Conservation (phyloP, 2,888 invertebrate species). For the Toxonevra muliebris region DNA sequence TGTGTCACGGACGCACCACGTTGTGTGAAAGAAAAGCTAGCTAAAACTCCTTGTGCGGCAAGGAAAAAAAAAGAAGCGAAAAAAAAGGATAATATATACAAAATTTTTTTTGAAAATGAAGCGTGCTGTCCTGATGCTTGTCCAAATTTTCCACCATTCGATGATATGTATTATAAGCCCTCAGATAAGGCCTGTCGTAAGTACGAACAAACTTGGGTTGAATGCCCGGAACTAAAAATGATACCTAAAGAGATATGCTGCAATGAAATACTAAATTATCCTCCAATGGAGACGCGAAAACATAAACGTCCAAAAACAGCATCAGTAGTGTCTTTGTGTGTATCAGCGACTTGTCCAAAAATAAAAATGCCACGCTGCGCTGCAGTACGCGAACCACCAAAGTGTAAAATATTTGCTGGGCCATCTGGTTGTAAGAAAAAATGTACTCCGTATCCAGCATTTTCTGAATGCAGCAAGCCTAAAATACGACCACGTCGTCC, state of each 20-base stretch:
- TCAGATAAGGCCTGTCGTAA: constrained; percentile 52
- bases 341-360: constrained; percentile 17
- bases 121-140: constrained; percentile 17
- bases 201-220: constrained; percentile 59
- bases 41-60: no score
- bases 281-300: constrained; percentile 34
- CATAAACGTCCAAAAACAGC: constrained; percentile 22
- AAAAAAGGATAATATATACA: no score
- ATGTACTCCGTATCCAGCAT: constrained; percentile 43
- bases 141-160: constrained; percentile 44
- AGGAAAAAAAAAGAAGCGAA: no score
- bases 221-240: constrained; percentile 49
- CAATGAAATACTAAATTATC: constrained; percentile 34
- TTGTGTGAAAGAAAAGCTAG: no score
- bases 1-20: no score
- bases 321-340: constrained; percentile 18
- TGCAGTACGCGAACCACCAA: constrained; percentile 39
- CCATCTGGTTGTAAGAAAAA: constrained; percentile 37
- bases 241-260: constrained; percentile 50
- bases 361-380: constrained; percentile 23
- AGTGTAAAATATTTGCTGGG: constrained; percentile 28
- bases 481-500: constrained; percentile 21
- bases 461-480: constrained; percentile 43
- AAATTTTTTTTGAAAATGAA: background rate
- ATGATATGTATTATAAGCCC: constrained; percentile 56